Evolutionary conservation across 2,797 vertebrate genomes (phyloP), one percentile per base, ranked within the genome.

Genomic region (Babyrousa celebensis): DNA sequence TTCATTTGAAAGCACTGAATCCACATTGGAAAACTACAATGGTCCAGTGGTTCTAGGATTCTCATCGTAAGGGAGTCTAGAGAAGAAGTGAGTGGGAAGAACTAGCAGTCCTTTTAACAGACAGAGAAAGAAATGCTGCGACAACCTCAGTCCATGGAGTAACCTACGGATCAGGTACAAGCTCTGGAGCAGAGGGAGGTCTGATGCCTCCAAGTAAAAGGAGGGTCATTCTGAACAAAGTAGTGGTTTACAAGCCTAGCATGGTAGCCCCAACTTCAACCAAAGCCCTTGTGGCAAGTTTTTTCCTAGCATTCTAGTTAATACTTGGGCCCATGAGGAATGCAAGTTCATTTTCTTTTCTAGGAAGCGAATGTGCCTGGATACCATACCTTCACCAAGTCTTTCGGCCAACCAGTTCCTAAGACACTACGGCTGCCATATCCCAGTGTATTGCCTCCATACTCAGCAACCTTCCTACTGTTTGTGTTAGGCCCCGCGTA

Each of bases 341-440:
- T 25, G 8, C 21, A 65, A 65, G 48, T 60, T 90, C 77, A 60
- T 60, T 77, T 85, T 95, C 92, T 98, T 97, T 97, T 96, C 97
- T 97, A 97, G 2, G 93, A 95, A 97, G 74, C 4, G 62, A 96
- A 27, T 90, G 71, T 63, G 96, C 97, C 95, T 91, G 70, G 65
- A 98, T 98, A 98, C 98, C 97, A 98, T 99, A 99, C 99, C 99
- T 99, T 99, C 84, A 99, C 99, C 97, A 99, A 99, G 98, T 99
- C 99, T 98, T 99, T 99, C 92, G 99, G 99, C 99, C 99, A 99
- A 56, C 99, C 99, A 87, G 99, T 99, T 97, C 99, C 99, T 98
- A 99, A 99, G 94, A 99, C 99, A 98, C 99, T 99, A 97, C 99
- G 99, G 98, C 99, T 99, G 98, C 99, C 99, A 97, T 99, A 99